Percentiles rank a stretch among this genome's conserved stretches.
Evolutionary conservation across 2,888 invertebrate genomes (phyloP).

Genomic region (Halictus quadricinctus): DNA sequence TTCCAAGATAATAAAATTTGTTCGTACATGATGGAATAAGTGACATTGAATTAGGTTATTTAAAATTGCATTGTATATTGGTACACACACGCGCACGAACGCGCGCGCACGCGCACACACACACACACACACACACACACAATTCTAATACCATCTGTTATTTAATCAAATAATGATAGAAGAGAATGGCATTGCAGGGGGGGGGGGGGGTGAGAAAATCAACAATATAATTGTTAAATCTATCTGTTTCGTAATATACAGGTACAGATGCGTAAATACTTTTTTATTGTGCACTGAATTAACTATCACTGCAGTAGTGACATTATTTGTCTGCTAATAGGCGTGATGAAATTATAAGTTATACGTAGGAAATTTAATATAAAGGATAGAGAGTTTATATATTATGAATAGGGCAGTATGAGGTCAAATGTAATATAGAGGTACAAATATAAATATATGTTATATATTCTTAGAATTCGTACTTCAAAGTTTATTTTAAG

Average conservation of each 20-base stretch:
- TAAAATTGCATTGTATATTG: slow-evolving; percentile 17
- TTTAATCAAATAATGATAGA: slow-evolving; percentile 24
- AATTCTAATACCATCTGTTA: slow-evolving; percentile 26
- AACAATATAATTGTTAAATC: slow-evolving; percentile 29
- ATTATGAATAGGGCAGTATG: slow-evolving; percentile 52
- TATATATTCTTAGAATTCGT: slow-evolving; percentile 61
- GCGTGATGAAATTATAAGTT: slow-evolving; percentile 53
- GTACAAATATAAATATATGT: slow-evolving; percentile 61
- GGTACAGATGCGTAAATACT: slow-evolving; percentile 31
- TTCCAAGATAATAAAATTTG: slow-evolving; percentile 5
- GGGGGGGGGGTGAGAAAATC: slow-evolving; percentile 25
- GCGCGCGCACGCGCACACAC: no score
- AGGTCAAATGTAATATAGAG: slow-evolving; percentile 62
- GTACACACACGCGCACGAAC: not conserved
- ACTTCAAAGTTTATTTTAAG: slow-evolving; percentile 62
- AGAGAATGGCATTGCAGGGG: slow-evolving; percentile 21
- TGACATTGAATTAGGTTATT: slow-evolving; percentile 8
- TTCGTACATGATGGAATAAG: slow-evolving; percentile 29
- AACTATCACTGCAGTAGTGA: slow-evolving; percentile 45
- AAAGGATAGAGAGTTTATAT: slow-evolving; percentile 61
- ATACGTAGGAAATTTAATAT: slow-evolving; percentile 62
- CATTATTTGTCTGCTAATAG: slow-evolving; percentile 50
- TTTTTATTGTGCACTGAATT: slow-evolving; percentile 36
- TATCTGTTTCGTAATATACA: slow-evolving; percentile 18
- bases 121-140: not conserved